Base-by-base conservation (phyloP, 2,797 vertebrate species). In the Pangasius mekongensis region DNA sequence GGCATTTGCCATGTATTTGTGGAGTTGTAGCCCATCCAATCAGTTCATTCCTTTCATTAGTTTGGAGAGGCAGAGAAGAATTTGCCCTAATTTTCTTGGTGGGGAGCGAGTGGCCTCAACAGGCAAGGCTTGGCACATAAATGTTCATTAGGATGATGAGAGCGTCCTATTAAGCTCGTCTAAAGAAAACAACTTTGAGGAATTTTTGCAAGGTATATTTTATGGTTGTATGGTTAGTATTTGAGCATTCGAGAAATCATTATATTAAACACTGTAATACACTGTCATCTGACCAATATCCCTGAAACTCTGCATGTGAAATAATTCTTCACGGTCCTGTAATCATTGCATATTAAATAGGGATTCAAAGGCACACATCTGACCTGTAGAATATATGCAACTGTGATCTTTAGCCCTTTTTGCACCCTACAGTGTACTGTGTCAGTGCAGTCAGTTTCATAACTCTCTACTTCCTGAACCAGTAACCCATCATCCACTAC, bases 31-130 rank as follows among this genome's bases (percentile, higher is more conserved):
- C 93, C 94, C 93, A 94, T 94, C 95, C 95, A 95, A 95, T 95
- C 96, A 94, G 94, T 91, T 82, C 43, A 62, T 39, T 82, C 33
- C 80, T 62, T 93, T 90, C 39, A 92, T 91, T 95, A 95, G 94
- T 95, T 87, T 73, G 30, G 56, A 78, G 78, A 36, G 94, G 95
- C 94, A 96, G 94, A 96, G 95, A 96, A 95, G 94, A 95, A 95
- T 95, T 95, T 94, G 95, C 94, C 96, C 96, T 96, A 96, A 94
- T 96, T 96, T 94, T 95, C 93, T 93, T 93, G 92, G 95, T 94
- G 95, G 95, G 95, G 94, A 94, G 91, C 92, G 89, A 91, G 93
- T 95, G 94, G 92, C 95, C 95, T 96, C 93, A 96, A 96, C 95
- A 95, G 94, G 93, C 93, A 95, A 92, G 90, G 92, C 92, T 90